Evolutionary conservation across 2,113 vertebrate genomes (phyloP).

Genomic region (Progne subis): DNA sequence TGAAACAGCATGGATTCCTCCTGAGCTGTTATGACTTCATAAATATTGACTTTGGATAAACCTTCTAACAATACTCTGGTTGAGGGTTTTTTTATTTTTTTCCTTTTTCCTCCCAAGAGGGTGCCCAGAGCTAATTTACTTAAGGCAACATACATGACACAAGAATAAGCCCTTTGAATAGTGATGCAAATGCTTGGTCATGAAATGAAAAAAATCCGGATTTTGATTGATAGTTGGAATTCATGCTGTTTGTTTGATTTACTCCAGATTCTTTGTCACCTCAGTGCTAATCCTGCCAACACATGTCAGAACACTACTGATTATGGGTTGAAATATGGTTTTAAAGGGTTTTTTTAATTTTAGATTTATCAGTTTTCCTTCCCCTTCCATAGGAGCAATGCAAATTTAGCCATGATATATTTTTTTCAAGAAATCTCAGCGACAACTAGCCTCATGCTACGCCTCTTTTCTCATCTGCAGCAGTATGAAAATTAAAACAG

Average conservation of each 20-base stretch:
- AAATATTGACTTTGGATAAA: conserved; percentile 68
- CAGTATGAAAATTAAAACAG: background rate
- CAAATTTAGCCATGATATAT: background rate
- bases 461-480: background rate
- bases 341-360: background rate
- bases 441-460: background rate
- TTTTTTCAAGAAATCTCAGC: background rate
- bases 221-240: background rate
- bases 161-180: conserved; percentile 40
- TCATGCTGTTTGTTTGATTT: conserved; percentile 16
- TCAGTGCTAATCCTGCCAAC: conserved; percentile 12
- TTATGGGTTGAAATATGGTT: background rate
- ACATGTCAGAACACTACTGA: background rate
- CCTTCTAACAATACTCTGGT: conserved; percentile 25
- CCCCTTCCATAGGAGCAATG: background rate
- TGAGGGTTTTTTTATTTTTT: background rate
- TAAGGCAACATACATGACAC: conserved; percentile 26
- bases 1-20: conserved; percentile 37
- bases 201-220: conserved; percentile 9
- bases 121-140: conserved; percentile 27
- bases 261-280: background rate
- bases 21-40: background rate
- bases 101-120: conserved; percentile 13
- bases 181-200: conserved; percentile 13
- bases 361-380: background rate